Conservation (phyloP, 2,113 vertebrate species). For the Neopipo cinnamomea region DNA sequence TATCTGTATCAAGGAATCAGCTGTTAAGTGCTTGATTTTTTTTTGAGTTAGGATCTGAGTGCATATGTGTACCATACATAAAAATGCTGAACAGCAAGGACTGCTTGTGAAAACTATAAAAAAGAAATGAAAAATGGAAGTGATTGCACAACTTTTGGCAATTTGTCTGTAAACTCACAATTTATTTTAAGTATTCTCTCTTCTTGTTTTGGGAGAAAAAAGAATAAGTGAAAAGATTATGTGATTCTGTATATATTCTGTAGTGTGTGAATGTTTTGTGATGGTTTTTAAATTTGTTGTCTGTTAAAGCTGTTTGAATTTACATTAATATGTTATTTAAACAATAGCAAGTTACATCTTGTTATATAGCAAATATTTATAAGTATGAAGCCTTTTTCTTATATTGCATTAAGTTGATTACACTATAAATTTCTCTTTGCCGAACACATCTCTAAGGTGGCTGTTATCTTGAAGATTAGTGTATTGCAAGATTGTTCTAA, state of each 20-base stretch:
- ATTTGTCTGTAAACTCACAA: background rate
- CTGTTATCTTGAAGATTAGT: background rate
- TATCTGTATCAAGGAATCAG: background rate
- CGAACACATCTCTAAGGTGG: background rate
- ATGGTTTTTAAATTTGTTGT: background rate
- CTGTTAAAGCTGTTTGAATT: background rate
- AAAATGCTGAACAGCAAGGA: background rate
- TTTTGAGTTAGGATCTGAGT: background rate
- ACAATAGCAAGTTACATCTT: background rate
- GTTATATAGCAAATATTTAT: background rate
- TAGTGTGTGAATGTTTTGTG: background rate
- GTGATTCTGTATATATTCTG: background rate
- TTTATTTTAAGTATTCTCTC: background rate
- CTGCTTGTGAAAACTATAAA: background rate
- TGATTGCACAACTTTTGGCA: background rate
- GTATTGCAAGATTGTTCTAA: background rate
- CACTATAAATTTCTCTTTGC: background rate
- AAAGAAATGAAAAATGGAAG: background rate
- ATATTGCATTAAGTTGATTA: background rate
- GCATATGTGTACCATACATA: rapidly evolving
- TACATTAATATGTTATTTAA: background rate
- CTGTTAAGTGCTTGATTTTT: background rate
- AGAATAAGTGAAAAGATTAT: background rate
- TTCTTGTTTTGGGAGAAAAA: background rate
- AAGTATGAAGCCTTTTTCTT: background rate